These are phyloP conservation scores for Cabera pusaria DNA, from an alignment of 2,888 invertebrate species.

Conservation along the genomic window DNA sequence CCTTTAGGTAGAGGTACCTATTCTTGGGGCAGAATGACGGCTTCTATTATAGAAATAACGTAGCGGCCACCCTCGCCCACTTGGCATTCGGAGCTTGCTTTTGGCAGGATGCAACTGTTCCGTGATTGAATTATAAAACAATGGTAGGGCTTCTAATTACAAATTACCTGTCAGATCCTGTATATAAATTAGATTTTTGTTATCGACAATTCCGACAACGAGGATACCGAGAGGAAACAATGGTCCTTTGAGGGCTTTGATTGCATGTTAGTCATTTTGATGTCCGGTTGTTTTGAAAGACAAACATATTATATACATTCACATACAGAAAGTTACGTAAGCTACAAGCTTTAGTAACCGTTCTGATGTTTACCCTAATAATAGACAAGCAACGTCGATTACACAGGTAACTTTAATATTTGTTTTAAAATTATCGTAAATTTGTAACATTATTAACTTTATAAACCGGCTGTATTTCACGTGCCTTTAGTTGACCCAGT, in stretches of 20 bases:
- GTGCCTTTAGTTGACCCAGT: too few species aligned
- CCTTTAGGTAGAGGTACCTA: conserved; percentile 56
- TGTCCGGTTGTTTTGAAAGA: background rate
- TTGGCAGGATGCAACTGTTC: conserved; percentile 76
- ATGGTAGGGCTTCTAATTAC: conserved; percentile 40
- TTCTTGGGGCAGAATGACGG: conserved; percentile 52
- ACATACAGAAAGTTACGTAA: too few species aligned
- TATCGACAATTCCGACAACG: too few species aligned
- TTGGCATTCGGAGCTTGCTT: conserved; percentile 74
- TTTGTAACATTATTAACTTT: too few species aligned
- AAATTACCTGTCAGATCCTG: conserved; percentile 26
- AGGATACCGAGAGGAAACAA: conserved; percentile 34
- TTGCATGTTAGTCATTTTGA: background rate
- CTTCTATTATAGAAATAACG: conserved; percentile 63
- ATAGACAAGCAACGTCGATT: too few species aligned
- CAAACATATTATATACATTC: too few species aligned
- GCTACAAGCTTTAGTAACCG: too few species aligned
- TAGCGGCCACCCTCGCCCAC: conserved; percentile 63
- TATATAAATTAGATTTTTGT: conserved; percentile 35
- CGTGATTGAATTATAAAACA: conserved; percentile 72
- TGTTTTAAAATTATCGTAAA: too few species aligned
- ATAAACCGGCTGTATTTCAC: too few species aligned
- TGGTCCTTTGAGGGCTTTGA: conserved; percentile 19
- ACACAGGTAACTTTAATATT: too few species aligned
- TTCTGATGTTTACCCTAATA: too few species aligned